Percentiles rank a stretch among this genome's conserved stretches.
These are phyloP conservation scores for Potamarius usumacintae DNA, from an alignment of 2,113 vertebrate species.

Conservation along the genomic window DNA sequence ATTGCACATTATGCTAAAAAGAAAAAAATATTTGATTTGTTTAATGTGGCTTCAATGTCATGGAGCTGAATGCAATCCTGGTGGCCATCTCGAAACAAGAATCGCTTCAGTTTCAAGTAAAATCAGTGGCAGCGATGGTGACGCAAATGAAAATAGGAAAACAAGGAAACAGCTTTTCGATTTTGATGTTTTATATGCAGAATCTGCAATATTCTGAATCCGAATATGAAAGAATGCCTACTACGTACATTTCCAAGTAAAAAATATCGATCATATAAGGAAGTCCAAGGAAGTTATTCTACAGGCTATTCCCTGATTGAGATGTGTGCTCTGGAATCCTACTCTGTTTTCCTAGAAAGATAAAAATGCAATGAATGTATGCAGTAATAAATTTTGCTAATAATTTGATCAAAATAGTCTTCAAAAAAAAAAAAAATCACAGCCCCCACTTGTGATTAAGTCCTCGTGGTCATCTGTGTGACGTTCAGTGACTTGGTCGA, in stretches of 20 bases:
- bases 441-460: not conserved
- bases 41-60: not conserved
- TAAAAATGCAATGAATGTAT: not conserved
- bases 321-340: not conserved
- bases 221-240: not conserved
- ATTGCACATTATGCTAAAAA: not conserved
- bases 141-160: not conserved
- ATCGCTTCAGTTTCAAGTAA: not conserved
- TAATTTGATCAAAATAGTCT: not conserved
- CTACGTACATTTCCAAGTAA: not conserved
- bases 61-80: not conserved
- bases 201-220: too few species aligned
- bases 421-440: not conserved
- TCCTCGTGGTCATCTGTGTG: not conserved
- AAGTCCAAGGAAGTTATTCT: not conserved
- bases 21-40: not conserved
- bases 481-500: conserved; percentile 27
- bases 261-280: not conserved
- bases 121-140: not conserved
- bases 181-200: not conserved
- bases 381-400: not conserved
- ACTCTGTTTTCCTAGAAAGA: not conserved
- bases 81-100: not conserved
- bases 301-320: not conserved
- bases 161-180: not conserved